phyloP scores from a whole-genome alignment of 2,888 invertebrate genomes.

The Lycia hirtaria region DNA sequence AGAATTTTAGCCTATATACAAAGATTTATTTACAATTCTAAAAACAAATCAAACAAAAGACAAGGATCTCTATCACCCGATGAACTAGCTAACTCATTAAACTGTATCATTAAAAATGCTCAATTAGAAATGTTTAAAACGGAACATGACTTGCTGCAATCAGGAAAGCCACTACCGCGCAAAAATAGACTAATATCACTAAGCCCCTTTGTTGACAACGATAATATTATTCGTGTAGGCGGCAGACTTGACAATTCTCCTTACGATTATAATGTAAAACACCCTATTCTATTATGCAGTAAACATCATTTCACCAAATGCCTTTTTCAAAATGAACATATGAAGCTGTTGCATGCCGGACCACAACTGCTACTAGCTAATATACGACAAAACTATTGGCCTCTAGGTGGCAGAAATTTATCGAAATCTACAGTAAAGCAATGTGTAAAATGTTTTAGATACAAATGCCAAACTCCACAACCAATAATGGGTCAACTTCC shows the following conservation, averaged over 20 bases:
- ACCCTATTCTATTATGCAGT: background rate
- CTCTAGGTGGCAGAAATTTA: background rate
- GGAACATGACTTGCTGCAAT: background rate
- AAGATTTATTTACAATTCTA: too few species aligned
- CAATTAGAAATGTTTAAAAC: background rate
- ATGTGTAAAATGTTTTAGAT: background rate
- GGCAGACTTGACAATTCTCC: background rate
- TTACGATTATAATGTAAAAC: background rate
- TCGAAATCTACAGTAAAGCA: background rate
- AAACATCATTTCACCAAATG: background rate
- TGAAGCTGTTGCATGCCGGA: background rate
- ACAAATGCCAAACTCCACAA: background rate
- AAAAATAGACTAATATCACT: background rate
- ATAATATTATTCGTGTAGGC: background rate
- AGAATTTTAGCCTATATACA: too few species aligned
- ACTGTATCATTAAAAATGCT: background rate
- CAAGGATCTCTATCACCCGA: background rate
- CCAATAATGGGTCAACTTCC: background rate
- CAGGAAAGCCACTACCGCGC: background rate
- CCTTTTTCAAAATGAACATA: background rate
- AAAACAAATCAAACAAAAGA: background rate
- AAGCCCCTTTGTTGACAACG: background rate
- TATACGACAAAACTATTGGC: background rate
- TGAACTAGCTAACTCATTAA: background rate
- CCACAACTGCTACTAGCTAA: background rate